Conservation (phyloP, 2,888 invertebrate genomes). For the Caenorhabditis japonica region DNA sequence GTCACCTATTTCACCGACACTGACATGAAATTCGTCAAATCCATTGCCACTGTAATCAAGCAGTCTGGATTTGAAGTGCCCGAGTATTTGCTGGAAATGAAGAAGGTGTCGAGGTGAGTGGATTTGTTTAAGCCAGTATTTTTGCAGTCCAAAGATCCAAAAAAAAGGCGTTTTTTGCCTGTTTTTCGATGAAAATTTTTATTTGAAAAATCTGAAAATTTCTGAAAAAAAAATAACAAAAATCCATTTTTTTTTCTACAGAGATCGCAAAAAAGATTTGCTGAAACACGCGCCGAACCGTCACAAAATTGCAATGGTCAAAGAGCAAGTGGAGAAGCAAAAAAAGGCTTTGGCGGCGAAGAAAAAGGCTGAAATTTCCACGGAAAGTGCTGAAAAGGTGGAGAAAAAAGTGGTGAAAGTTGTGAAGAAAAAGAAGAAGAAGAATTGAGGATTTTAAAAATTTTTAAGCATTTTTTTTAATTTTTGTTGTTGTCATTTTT, state of each 20-base stretch:
- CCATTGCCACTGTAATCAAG: conserved; percentile 90
- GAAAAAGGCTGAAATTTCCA: conserved; percentile 7
- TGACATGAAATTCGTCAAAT: conserved; percentile 85
- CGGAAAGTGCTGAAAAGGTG: not conserved
- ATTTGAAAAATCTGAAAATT: no score
- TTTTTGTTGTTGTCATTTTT: no score
- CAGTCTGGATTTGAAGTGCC: conserved; percentile 93
- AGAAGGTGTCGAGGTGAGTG: conserved; percentile 77
- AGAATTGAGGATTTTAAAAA: not conserved
- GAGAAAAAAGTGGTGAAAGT: conserved; percentile 10
- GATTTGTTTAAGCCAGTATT: no score
- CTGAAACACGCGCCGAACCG: conserved; percentile 66
- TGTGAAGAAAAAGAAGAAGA: conserved; percentile 16
- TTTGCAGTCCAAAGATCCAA: no score
- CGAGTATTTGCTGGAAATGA: conserved; percentile 86
- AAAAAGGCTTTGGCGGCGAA: conserved; percentile 43
- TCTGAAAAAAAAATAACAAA: no score
- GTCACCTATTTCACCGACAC: conserved; percentile 93
- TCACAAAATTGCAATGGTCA: conserved; percentile 59
- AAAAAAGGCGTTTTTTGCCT: no score
- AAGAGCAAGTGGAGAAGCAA: conserved; percentile 30
- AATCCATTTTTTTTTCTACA: conserved; percentile 35
- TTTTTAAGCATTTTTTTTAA: not conserved
- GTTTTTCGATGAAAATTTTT: no score
- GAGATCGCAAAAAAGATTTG: conserved; percentile 66